These are phyloP conservation scores for Tapirus indicus DNA, from an alignment of 2,797 vertebrate species.

Conservation along the genomic window DNA sequence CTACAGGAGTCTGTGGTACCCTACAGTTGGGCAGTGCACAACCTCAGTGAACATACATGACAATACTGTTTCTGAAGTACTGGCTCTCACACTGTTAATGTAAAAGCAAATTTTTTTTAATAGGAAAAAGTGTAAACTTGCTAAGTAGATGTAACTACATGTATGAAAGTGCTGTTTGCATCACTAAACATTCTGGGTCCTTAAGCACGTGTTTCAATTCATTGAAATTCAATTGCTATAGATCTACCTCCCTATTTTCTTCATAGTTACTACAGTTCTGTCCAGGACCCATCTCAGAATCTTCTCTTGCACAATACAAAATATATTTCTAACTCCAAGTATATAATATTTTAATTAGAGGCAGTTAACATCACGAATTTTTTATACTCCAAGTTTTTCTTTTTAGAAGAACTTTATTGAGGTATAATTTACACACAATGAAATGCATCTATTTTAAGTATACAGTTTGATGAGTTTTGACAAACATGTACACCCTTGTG, in stretches of 20 bases:
- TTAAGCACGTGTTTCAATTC: background rate
- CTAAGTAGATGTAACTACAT: background rate
- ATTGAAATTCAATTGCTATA: background rate
- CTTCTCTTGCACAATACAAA: background rate
- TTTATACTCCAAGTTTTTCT: background rate
- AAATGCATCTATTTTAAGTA: background rate
- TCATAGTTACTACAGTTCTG: background rate
- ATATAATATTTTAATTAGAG: constrained; percentile 8
- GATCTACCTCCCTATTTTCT: background rate
- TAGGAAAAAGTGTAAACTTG: background rate
- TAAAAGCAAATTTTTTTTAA: background rate
- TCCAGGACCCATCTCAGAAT: background rate
- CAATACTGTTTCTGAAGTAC: background rate
- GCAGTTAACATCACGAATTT: background rate
- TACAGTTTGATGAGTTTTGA: background rate
- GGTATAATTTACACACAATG: background rate
- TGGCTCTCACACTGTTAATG: background rate
- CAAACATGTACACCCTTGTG: background rate
- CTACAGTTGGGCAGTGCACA: background rate
- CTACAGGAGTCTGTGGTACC: no score
- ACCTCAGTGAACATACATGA: background rate
- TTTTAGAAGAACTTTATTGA: constrained; percentile 24
- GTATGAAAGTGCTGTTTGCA: background rate
- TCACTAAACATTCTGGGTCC: background rate
- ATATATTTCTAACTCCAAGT: background rate